phyloP scores from a whole-genome alignment of 2,797 vertebrate species.

The Ficedula albicollis region DNA sequence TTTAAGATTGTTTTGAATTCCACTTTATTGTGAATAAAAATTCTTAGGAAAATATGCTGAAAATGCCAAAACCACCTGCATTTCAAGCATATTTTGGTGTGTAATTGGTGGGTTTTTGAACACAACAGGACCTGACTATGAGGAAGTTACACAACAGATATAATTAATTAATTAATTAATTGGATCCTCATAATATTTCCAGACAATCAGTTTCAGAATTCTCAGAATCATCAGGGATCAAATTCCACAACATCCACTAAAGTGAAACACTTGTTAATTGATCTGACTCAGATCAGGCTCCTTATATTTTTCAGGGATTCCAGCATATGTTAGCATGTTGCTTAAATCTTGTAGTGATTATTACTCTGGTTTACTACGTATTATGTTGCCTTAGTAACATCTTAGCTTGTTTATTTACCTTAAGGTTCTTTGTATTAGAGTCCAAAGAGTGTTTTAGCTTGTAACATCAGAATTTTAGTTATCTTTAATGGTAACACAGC shows the following conservation, averaged over 20 bases:
- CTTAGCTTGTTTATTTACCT: neutral
- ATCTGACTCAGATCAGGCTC: neutral
- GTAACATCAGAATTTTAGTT: neutral
- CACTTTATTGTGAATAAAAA: neutral
- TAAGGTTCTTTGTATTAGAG: neutral
- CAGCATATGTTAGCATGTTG: neutral
- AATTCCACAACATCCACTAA: neutral
- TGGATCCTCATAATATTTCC: neutral
- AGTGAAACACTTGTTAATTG: neutral
- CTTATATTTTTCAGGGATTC: neutral
- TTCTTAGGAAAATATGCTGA: neutral
- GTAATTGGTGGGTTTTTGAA: fast-evolving
- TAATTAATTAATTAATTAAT: neutral
- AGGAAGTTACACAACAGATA: neutral
- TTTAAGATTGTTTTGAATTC: neutral
- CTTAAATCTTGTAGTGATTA: neutral
- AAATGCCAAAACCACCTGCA: neutral
- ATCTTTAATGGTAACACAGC: neutral
- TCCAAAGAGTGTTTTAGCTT: neutral
- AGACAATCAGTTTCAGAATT: neutral
- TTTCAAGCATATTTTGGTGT: neutral
- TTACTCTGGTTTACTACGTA: neutral
- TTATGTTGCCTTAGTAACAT: neutral
- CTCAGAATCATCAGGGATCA: neutral
- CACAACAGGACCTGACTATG: neutral